Conservation (phyloP, 35 echinoderm and acorn worm genomes). For the Acanthaster planci region DNA sequence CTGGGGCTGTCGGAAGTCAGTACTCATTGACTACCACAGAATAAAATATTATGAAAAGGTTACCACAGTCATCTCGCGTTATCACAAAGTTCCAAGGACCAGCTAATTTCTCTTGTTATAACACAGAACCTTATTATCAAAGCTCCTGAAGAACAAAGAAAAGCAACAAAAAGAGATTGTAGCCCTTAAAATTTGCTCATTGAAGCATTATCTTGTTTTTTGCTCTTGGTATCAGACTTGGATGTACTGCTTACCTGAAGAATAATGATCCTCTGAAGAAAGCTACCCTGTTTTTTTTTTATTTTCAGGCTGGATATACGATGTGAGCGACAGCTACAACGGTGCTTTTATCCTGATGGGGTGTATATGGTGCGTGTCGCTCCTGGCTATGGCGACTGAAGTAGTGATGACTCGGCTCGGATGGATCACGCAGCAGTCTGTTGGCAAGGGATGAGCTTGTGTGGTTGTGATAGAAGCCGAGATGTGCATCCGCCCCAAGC, state of each 20-base stretch:
- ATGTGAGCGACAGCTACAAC: not conserved
- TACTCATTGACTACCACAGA: no score
- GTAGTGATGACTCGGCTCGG: not conserved
- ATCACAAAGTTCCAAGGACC: no score
- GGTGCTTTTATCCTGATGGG: constrained; percentile 5
- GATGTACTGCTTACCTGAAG: not conserved
- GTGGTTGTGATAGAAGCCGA: no score
- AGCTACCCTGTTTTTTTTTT: not conserved
- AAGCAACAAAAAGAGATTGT: not conserved
- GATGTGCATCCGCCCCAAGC: no score
- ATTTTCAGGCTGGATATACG: constrained; percentile 8
- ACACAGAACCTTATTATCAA: not conserved
- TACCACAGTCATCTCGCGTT: no score
- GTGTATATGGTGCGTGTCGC: not conserved
- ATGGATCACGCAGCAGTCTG: not conserved
- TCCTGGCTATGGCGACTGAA: not conserved
- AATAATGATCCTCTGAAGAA: no score
- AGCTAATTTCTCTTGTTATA: no score
- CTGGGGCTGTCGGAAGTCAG: no score
- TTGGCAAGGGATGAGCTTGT: not conserved
- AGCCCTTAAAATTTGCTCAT: not conserved
- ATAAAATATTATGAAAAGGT: no score
- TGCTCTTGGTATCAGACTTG: not conserved
- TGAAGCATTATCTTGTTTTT: not conserved
- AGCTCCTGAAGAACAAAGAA: not conserved